These are phyloP conservation scores for Mirza zaza DNA, from an alignment of 2,113 vertebrate genomes.

Conservation along the genomic window DNA sequence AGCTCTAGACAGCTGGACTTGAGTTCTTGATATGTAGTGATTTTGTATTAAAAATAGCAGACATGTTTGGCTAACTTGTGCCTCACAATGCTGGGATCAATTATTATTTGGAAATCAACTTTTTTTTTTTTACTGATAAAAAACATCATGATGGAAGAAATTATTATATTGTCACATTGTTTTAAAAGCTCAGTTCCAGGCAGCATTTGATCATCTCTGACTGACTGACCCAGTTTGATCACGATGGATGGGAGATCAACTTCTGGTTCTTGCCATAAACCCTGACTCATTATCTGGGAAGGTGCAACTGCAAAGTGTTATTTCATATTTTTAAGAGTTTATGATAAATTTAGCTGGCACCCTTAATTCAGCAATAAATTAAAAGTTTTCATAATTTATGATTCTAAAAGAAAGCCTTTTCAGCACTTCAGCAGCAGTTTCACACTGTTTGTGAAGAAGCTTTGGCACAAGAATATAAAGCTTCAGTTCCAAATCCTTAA, in stretches of 20 bases:
- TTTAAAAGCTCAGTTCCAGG: constrained; percentile 17
- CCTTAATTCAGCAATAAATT: constrained; percentile 52
- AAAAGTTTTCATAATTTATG: constrained; percentile 55
- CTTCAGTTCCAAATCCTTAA: constrained; percentile 1
- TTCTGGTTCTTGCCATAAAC: constrained; percentile 45
- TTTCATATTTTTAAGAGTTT: constrained; percentile 51
- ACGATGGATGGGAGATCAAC: constrained; percentile 26
- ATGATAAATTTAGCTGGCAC: constrained; percentile 61
- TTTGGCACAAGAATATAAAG: background rate
- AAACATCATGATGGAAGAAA: constrained; percentile 57
- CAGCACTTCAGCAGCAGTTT: constrained; percentile 29
- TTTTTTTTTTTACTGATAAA: constrained; percentile 9
- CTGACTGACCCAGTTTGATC: constrained; percentile 19
- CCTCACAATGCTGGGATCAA: constrained; percentile 66
- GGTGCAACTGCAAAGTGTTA: constrained; percentile 57
- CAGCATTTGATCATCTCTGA: constrained; percentile 57
- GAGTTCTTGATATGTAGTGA: constrained; percentile 65
- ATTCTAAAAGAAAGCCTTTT: constrained; percentile 58
- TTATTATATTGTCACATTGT: constrained; percentile 54
- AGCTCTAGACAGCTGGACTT: constrained; percentile 71
- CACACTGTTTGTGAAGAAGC: background rate
- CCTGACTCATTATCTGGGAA: constrained; percentile 60
- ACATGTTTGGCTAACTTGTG: constrained; percentile 57
- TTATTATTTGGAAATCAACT: constrained; percentile 73
- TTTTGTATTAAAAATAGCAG: constrained; percentile 71